Conservation (phyloP, 2,113 vertebrate species). For the Coryphaenoides rupestris region DNA sequence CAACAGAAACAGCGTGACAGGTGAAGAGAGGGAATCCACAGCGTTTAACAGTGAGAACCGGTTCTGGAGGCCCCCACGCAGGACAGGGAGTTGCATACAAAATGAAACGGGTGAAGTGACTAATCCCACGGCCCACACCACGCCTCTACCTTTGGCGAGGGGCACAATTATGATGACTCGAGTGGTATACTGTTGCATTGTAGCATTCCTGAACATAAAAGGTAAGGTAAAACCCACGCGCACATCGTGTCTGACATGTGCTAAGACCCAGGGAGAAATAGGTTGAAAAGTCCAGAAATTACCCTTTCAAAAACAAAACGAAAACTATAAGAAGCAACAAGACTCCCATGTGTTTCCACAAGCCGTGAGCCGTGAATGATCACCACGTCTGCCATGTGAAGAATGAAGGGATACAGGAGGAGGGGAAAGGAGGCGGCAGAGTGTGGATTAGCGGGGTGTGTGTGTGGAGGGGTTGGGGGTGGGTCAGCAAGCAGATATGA, state of each 20-base stretch:
- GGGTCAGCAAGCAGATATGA: constrained; percentile 45
- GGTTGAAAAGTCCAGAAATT: no score
- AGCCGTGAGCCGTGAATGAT: constrained; percentile 38
- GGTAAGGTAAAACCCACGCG: constrained; percentile 23
- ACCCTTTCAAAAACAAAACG: no score
- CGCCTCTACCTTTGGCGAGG: constrained; percentile 13
- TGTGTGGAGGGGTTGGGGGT: constrained; percentile 3
- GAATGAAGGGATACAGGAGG: constrained; percentile 46
- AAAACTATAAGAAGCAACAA: no score
- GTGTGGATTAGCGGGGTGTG: neutral
- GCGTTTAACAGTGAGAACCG: neutral
- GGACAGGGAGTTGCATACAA: constrained; percentile 19
- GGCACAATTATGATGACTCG: constrained; percentile 5
- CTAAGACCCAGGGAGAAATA: no score
- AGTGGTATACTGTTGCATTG: constrained; percentile 9
- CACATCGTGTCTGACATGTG: no score
- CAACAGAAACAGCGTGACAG: neutral
- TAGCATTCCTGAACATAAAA: constrained; percentile 7
- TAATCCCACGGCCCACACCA: constrained; percentile 13
- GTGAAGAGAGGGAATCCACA: neutral
- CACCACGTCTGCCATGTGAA: constrained; percentile 54
- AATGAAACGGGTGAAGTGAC: constrained; percentile 17
- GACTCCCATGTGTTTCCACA: constrained; percentile 47
- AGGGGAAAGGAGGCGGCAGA: constrained; percentile 10
- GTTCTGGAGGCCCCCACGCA: neutral